Evolutionary conservation across 2,113 vertebrate genomes (phyloP), one percentile per base, ranked within the genome.

Genomic region (Pontoporia blainvillei): DNA sequence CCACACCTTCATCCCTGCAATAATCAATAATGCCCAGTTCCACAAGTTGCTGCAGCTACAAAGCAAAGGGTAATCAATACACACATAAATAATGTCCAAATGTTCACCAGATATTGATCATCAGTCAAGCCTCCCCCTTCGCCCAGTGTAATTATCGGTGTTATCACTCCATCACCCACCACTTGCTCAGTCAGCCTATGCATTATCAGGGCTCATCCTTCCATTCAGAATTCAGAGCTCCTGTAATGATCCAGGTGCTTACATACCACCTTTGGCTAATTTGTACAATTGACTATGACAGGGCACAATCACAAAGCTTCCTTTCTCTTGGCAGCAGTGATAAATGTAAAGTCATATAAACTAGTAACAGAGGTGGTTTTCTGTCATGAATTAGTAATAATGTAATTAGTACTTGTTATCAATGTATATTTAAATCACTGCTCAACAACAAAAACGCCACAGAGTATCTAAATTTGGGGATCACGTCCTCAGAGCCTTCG

Each of bases 371-470:
- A 94, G 66, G 62, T 64, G 41, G 25, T 76, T 94, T 97, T 86
- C 57, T 59, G 64, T 76, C 46, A 25, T 23, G 66, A 97, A 62
- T 88, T 41, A 92, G 69, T 94, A 90, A 64, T 66, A 92, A 73
- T 27, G 34, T 49, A 91, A 94, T 86, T 91, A 94, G 67, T 29
- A 90, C 89, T 83, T 96, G 96, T 86, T 59, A 36, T 96, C 75
- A 81, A 64, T n/a, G 41, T 52, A 71, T 69, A 76, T 83, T 88
- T 93, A 95, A 96, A 67, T 62, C 66, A 78, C 14, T 91, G 46
- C 41, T 86, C 93, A 67, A 82, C 71, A 95, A 92, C 64, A 75
- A 93, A 92, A 97, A 94, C 20, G 90, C 41, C 49, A 86, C 36
- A 76, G 36, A 94, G 23, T 78, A 8, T 2, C 85, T 82, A 67